Percentiles rank a stretch among this genome's conserved stretches.
Evolutionary conservation across 2,113 vertebrate genomes (phyloP).

Genomic region (Sapajus apella): DNA sequence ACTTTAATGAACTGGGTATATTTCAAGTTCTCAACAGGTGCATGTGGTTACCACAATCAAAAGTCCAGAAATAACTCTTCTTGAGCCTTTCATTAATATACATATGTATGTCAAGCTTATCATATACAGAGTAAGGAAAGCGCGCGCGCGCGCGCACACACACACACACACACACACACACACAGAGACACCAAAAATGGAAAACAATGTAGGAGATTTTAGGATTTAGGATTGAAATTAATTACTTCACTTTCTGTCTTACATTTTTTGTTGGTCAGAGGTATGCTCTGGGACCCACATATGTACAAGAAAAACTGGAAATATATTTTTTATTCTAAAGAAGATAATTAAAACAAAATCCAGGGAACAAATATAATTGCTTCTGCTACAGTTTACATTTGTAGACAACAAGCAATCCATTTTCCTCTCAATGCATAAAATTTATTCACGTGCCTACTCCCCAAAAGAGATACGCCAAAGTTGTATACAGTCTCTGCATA

Average conservation of each 20-base stretch:
- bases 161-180: neutral
- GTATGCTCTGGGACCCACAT: neutral
- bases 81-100: neutral
- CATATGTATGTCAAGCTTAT: neutral
- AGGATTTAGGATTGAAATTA: neutral
- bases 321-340: neutral
- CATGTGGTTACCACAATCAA: accelerated
- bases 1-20: neutral
- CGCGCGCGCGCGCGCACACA: accelerated
- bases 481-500: accelerated
- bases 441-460: neutral
- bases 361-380: neutral
- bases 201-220: neutral
- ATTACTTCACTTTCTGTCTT: neutral
- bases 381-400: neutral
- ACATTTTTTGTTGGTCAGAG: neutral
- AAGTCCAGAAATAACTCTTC: neutral
- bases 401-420: neutral
- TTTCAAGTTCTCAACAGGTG: neutral
- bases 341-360: neutral
- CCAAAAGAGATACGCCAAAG: neutral
- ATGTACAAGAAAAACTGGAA: neutral
- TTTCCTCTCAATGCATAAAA: neutral
- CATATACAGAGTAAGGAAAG: neutral
- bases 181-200: neutral